Evolutionary conservation across 2,113 vertebrate species (phyloP).

Genomic region (Taurulus bubalis): DNA sequence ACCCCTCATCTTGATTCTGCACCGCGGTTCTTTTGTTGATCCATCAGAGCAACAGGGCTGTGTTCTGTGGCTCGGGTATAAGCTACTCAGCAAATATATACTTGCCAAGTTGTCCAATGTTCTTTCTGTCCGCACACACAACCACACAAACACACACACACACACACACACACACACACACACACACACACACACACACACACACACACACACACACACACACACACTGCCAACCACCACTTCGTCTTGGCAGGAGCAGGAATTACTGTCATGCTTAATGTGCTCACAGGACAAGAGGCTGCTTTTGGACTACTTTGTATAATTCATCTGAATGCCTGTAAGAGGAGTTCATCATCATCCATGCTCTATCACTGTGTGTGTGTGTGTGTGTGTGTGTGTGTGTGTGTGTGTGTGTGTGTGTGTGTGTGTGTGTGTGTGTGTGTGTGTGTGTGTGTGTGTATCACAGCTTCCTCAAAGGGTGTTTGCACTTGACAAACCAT

Average conservation of each 20-base stretch:
- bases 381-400: neutral
- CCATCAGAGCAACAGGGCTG: constrained; percentile 25
- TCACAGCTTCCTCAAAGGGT: constrained; percentile 1
- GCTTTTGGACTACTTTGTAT: too few species aligned
- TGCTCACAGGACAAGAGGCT: constrained; percentile 24
- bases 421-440: neutral
- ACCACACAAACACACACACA: neutral
- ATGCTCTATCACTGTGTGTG: too few species aligned
- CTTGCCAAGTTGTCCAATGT: neutral
- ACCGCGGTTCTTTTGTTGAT: constrained; percentile 18
- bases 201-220: constrained; percentile 3
- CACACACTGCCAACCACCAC: neutral
- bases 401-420: neutral
- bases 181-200: constrained; percentile 12
- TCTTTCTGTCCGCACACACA: constrained; percentile 1
- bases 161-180: neutral
- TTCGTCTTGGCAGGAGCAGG: constrained; percentile 13
- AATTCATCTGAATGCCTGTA: constrained; percentile 41
- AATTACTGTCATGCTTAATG: constrained; percentile 48
- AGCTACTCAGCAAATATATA: constrained; percentile 38
- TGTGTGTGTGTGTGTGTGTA: neutral
- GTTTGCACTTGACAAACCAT: constrained; percentile 33
- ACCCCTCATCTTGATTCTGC: constrained; percentile 28
- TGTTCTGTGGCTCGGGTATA: constrained; percentile 25
- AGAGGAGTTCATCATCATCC: constrained; percentile 17